These are phyloP conservation scores for Argyrosomus regius DNA, from an alignment of 2,797 vertebrate species.

Conservation along the genomic window DNA sequence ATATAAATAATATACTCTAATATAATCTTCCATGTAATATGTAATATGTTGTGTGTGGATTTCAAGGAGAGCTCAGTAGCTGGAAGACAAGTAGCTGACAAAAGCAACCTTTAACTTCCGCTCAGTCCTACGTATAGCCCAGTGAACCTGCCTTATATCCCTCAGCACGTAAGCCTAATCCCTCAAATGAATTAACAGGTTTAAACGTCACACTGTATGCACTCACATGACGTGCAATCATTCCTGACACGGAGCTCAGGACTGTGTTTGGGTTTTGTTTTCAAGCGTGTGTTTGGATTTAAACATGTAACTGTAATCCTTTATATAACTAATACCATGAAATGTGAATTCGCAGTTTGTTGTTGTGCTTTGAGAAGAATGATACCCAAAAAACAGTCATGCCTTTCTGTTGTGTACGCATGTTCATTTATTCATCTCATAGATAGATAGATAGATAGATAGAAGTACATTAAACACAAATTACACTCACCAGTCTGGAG, in stretches of 20 bases:
- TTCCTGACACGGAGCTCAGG: conserved; percentile 32
- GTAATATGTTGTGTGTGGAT: conserved; percentile 2
- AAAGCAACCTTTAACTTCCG: conserved; percentile 53
- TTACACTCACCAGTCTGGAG: neutral
- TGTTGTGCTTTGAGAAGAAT: neutral
- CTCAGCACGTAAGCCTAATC: conserved; percentile 74
- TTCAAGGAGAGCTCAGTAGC: conserved; percentile 41
- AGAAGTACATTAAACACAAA: neutral
- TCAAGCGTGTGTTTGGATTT: conserved; percentile 17
- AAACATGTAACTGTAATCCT: conserved; percentile 17
- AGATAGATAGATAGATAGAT: no score
- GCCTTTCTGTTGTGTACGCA: neutral
- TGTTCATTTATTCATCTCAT: neutral
- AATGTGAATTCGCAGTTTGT: conserved; percentile 1
- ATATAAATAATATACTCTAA: neutral
- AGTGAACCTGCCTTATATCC: conserved; percentile 72
- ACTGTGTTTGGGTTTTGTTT: conserved; percentile 43
- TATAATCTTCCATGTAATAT: conserved; percentile 15
- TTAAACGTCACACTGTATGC: conserved; percentile 76
- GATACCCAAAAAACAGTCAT: neutral
- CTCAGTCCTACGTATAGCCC: conserved; percentile 60
- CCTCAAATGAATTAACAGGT: conserved; percentile 76
- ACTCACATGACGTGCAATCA: conserved; percentile 60
- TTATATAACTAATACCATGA: conserved; percentile 8
- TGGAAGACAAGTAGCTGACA: conserved; percentile 44